phyloP scores from a whole-genome alignment of 1,140 invertebrate genomes.

The Leptonema lineaticorne region DNA sequence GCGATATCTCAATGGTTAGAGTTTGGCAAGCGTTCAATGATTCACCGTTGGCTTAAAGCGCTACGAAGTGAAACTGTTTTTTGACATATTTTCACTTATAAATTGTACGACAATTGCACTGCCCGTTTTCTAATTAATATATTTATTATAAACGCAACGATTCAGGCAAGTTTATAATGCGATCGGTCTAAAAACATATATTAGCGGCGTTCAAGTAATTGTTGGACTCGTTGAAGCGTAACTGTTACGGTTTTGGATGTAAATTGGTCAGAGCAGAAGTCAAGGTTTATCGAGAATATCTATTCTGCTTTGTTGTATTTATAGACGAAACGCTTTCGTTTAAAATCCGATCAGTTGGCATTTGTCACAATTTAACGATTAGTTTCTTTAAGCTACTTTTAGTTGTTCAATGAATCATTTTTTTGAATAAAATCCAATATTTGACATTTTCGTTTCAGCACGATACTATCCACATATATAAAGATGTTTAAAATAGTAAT shows the following conservation, averaged over 20 bases:
- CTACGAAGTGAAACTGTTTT: neutral
- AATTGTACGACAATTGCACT: no score
- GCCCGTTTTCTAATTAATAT: no score
- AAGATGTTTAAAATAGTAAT: no score
- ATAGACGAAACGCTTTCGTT: no score
- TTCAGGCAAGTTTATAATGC: neutral
- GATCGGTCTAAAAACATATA: neutral
- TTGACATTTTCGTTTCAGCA: no score
- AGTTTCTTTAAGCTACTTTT: no score
- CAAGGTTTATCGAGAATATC: constrained; percentile 7
- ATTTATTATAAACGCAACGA: neutral
- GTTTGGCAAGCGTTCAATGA: constrained; percentile 9
- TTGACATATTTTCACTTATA: neutral
- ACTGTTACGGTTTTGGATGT: neutral
- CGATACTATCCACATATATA: no score
- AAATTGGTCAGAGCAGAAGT: constrained; percentile 10
- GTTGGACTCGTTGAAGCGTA: neutral
- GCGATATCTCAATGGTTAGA: neutral
- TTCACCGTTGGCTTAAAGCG: neutral
- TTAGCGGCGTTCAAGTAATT: neutral
- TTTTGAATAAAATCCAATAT: no score
- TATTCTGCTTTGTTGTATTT: no score
- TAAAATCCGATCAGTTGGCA: no score
- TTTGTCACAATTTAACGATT: no score
- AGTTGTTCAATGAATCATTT: no score